Conservation (phyloP, 2,113 vertebrate genomes). For the Vimba vimba region DNA sequence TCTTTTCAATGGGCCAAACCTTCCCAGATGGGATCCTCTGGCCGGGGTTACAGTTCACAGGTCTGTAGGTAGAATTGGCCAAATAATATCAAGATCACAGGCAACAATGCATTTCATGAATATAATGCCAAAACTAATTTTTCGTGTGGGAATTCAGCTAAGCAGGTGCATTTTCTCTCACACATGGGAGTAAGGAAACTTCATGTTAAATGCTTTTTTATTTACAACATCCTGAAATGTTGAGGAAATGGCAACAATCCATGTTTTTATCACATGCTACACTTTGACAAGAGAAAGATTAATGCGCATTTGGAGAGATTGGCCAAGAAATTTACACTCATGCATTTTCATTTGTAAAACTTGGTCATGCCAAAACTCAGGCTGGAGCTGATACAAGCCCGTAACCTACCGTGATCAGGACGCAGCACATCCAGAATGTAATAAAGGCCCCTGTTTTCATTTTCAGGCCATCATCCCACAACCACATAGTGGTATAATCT, state of each 20-base stretch:
- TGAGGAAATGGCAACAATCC: slow-evolving; percentile 3
- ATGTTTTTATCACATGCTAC: slow-evolving; percentile 41
- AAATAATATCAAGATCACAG: background rate
- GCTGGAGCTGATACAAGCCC: background rate
- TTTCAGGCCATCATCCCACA: slow-evolving; percentile 48
- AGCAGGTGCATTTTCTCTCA: slow-evolving; percentile 26
- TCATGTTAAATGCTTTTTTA: slow-evolving; percentile 53
- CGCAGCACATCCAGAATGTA: slow-evolving; percentile 13
- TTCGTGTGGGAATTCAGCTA: slow-evolving; percentile 53
- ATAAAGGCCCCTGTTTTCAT: slow-evolving; percentile 47
- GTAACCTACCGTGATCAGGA: background rate
- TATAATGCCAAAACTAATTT: slow-evolving; percentile 51
- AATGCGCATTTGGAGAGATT: background rate
- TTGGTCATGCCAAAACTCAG: background rate
- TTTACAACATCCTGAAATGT: slow-evolving; percentile 58
- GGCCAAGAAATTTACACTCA: background rate
- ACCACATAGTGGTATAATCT: slow-evolving; percentile 51
- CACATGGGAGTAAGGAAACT: slow-evolving; percentile 48
- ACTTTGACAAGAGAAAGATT: slow-evolving; percentile 41
- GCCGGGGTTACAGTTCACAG: slow-evolving; percentile 6
- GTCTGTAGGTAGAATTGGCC: slow-evolving; percentile 28
- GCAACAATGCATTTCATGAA: slow-evolving; percentile 49
- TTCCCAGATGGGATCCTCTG: background rate
- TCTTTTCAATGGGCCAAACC: slow-evolving; percentile 1
- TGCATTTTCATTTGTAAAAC: background rate